Evolutionary conservation across 2,113 vertebrate genomes (phyloP).

Genomic region (Uria lomvia): DNA sequence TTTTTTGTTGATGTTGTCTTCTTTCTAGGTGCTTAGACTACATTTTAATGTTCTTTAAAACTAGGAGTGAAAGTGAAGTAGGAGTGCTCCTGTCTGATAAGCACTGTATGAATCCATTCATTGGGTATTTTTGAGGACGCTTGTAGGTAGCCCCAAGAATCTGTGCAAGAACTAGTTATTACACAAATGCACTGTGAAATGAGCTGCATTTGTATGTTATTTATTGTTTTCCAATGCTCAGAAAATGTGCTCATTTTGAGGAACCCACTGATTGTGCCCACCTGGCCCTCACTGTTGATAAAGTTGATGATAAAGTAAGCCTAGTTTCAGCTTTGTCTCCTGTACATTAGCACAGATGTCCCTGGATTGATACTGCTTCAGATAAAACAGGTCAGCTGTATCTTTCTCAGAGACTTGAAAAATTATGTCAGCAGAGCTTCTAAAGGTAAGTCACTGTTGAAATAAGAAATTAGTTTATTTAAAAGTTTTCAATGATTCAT

Average conservation of each 20-base stretch:
- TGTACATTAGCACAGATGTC: not conserved
- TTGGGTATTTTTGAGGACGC: not conserved
- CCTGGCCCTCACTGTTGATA: not conserved
- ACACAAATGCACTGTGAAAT: not conserved
- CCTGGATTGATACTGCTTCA: not conserved
- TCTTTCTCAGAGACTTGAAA: not conserved
- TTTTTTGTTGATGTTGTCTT: not conserved
- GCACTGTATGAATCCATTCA: not conserved
- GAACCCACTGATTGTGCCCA: not conserved
- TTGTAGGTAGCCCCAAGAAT: not conserved
- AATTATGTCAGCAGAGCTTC: not conserved
- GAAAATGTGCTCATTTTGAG: not conserved
- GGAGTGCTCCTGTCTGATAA: not conserved
- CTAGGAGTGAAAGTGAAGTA: not conserved
- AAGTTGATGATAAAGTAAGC: not conserved
- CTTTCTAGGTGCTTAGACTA: not conserved
- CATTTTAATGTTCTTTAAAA: not conserved
- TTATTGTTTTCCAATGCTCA: not conserved
- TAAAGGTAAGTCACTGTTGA: not conserved
- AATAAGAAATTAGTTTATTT: not conserved
- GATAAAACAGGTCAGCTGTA: not conserved
- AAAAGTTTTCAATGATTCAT: not conserved
- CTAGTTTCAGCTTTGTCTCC: not conserved
- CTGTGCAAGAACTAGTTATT: not conserved
- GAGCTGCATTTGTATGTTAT: not conserved